Evolutionary conservation across 2,888 invertebrate species (phyloP).

Genomic region (Eupithecia tripunctaria): DNA sequence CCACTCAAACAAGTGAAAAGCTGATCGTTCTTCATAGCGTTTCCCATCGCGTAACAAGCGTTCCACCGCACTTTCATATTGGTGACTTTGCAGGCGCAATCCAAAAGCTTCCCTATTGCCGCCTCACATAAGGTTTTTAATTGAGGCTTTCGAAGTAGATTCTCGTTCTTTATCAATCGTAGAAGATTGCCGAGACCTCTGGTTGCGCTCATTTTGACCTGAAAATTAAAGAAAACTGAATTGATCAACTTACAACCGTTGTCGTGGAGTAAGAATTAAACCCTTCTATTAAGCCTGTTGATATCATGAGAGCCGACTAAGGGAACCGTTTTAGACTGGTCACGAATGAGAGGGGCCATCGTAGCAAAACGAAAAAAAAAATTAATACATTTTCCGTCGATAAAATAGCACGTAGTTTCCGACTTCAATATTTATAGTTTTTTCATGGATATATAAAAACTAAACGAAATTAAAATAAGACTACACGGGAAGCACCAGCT

Average conservation of each 20-base stretch:
- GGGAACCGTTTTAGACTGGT: too few species aligned
- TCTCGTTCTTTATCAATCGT: slow-evolving; percentile 84
- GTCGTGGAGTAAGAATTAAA: neutral
- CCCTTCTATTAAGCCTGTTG: too few species aligned
- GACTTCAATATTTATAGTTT: too few species aligned
- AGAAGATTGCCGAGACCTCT: slow-evolving; percentile 92
- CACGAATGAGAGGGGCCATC: too few species aligned
- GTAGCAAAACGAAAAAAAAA: too few species aligned
- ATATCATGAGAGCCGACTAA: too few species aligned
- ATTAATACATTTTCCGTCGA: too few species aligned
- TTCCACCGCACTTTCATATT: slow-evolving; percentile 97
- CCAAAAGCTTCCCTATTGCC: slow-evolving; percentile 87
- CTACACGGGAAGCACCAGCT: too few species aligned
- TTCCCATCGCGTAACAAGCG: slow-evolving; percentile 94
- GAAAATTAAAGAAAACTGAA: slow-evolving; percentile 27
- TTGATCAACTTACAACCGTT: neutral
- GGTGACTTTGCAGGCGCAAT: slow-evolving; percentile 87
- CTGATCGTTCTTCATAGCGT: slow-evolving; percentile 87
- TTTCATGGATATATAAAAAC: too few species aligned
- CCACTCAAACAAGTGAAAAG: slow-evolving; percentile 74
- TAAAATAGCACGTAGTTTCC: too few species aligned
- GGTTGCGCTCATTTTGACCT: slow-evolving; percentile 89
- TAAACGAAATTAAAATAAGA: too few species aligned
- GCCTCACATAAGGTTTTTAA: slow-evolving; percentile 82
- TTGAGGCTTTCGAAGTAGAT: slow-evolving; percentile 74